A percentile compares a stretch with the other conserved stretches of the same genome.
Evolutionary conservation across 30 jellyfish, hydroid and myxozoan species (phyloP).

Genomic region (Cassiopea xamachana): DNA sequence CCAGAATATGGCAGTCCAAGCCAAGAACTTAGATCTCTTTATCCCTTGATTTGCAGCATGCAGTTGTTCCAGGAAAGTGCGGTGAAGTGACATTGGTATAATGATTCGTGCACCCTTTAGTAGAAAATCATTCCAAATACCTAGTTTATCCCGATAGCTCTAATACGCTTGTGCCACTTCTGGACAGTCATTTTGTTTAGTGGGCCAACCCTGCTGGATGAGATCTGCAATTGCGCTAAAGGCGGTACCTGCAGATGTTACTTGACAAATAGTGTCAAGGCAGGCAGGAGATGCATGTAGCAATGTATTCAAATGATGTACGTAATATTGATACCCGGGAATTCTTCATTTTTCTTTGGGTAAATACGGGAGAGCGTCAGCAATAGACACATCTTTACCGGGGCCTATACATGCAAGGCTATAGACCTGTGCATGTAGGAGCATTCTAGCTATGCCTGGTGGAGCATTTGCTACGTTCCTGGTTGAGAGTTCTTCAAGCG

Average conservation of each 20-base stretch:
- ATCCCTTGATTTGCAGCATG: conserved; percentile 63
- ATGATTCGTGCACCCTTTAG: conserved; percentile 25
- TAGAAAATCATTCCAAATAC: conserved; percentile 26
- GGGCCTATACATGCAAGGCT: neutral
- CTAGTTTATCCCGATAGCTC: conserved; percentile 41
- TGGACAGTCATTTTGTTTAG: conserved; percentile 27
- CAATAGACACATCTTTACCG: conserved; percentile 36
- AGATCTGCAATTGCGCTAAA: conserved; percentile 27
- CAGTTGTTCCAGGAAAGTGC: conserved; percentile 17
- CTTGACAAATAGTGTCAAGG: conserved; percentile 15
- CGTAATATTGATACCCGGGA: conserved; percentile 8
- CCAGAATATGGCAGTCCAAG: conserved; percentile 61
- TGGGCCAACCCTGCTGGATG: conserved; percentile 26
- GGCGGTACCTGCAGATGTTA: conserved; percentile 37
- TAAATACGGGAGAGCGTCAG: conserved; percentile 43
- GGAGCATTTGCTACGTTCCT: conserved; percentile 49
- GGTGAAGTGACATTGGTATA: conserved; percentile 15
- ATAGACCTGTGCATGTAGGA: conserved; percentile 39
- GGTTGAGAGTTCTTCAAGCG: conserved; percentile 17
- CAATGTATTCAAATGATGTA: conserved; percentile 18
- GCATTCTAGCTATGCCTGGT: conserved; percentile 45
- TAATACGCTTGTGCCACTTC: conserved; percentile 10
- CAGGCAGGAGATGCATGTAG: conserved; percentile 47
- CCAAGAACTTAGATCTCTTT: conserved; percentile 34
- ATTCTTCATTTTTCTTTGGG: neutral